Evolutionary conservation across 2,888 invertebrate genomes (phyloP).

Genomic region (Syrista parreyssii): DNA sequence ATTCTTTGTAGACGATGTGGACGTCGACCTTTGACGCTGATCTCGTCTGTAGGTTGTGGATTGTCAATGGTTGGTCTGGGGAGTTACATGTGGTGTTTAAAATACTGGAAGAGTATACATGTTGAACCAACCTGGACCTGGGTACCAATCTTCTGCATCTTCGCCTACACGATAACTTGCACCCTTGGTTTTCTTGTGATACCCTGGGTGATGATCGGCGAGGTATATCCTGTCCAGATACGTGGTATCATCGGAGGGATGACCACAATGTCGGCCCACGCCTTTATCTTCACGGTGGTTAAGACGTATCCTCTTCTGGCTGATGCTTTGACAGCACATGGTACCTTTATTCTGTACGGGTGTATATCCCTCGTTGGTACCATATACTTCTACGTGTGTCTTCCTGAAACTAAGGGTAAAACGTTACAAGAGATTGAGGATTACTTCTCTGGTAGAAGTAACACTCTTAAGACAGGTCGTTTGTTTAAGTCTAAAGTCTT

Average conservation of each 20-base stretch:
- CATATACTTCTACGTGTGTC: slow-evolving; percentile 73
- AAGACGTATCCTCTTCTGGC: slow-evolving; percentile 74
- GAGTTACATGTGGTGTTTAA: slow-evolving; percentile 71
- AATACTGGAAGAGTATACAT: slow-evolving; percentile 67
- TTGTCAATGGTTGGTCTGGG: slow-evolving; percentile 73
- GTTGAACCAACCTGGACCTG: slow-evolving; percentile 68
- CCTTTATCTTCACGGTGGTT: slow-evolving; percentile 75
- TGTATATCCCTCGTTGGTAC: slow-evolving; percentile 71
- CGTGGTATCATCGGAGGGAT: slow-evolving; percentile 76
- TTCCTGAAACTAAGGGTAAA: slow-evolving; percentile 78
- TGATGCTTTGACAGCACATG: slow-evolving; percentile 68
- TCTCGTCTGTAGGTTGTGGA: slow-evolving; percentile 74
- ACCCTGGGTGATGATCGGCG: slow-evolving; percentile 82
- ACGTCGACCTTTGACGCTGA: slow-evolving; percentile 73
- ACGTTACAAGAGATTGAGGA: slow-evolving; percentile 78
- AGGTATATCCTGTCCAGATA: slow-evolving; percentile 76
- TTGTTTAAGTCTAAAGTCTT: slow-evolving; percentile 45
- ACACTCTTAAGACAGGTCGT: slow-evolving; percentile 65
- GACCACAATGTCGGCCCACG: slow-evolving; percentile 75
- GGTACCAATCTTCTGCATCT: slow-evolving; percentile 74
- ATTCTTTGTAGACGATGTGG: slow-evolving; percentile 72
- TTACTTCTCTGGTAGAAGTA: slow-evolving; percentile 75
- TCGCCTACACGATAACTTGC: slow-evolving; percentile 72
- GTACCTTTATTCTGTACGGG: slow-evolving; percentile 74
- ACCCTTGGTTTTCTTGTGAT: slow-evolving; percentile 77